phyloP scores from a whole-genome alignment of 2,113 vertebrate species.

The Burhinus bistriatus region DNA sequence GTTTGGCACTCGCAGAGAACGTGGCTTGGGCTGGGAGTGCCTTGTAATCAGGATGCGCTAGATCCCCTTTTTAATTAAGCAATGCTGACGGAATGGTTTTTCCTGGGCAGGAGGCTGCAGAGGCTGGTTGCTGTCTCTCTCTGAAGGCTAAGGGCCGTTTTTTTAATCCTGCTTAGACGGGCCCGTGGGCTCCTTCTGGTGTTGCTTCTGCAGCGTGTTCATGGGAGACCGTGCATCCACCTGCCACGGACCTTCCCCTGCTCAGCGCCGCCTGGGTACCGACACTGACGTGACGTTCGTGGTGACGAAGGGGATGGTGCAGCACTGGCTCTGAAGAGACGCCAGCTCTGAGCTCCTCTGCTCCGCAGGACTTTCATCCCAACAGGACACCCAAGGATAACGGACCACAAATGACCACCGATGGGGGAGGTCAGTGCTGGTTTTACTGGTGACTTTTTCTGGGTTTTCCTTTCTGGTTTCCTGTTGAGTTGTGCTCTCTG shows the following conservation, averaged over 20 bases:
- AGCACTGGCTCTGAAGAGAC: background rate
- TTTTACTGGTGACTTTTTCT: background rate
- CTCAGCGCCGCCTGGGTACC: rapidly evolving
- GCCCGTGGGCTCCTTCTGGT: rapidly evolving
- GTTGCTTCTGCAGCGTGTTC: rapidly evolving
- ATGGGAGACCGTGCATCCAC: rapidly evolving
- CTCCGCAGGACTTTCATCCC: background rate
- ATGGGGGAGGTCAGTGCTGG: rapidly evolving
- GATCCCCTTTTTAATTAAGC: background rate
- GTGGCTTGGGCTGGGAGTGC: rapidly evolving
- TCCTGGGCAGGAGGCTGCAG: rapidly evolving
- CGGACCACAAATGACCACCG: rapidly evolving
- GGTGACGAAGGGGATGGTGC: background rate
- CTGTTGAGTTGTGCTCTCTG: rapidly evolving
- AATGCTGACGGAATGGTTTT: rapidly evolving
- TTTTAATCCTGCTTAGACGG: rapidly evolving
- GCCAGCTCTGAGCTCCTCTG: rapidly evolving
- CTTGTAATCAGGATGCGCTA: rapidly evolving
- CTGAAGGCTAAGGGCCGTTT: rapidly evolving
- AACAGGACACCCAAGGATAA: rapidly evolving
- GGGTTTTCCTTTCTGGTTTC: too few relatives aligned
- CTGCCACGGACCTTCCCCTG: rapidly evolving
- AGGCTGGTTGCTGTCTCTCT: background rate
- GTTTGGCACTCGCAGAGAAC: rapidly evolving
- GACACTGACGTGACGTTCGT: rapidly evolving